Evolutionary conservation across 2,113 vertebrate species (phyloP).

Genomic region (Sardina pilchardus): DNA sequence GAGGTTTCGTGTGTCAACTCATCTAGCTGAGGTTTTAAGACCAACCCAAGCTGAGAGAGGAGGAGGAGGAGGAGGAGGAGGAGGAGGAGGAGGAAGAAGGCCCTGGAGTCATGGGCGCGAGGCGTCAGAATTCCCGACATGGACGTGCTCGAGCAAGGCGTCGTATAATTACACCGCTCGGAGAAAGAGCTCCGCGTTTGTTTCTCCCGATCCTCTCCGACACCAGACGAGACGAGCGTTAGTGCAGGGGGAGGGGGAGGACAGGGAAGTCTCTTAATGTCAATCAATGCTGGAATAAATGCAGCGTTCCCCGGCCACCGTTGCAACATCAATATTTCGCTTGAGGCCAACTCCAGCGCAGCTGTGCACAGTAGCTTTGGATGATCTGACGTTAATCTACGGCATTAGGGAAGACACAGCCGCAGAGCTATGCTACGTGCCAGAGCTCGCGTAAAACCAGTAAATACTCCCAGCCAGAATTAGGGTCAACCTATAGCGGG

Average conservation of each 20-base stretch:
- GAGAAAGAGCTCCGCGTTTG: constrained; percentile 23
- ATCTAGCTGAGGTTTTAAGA: constrained; percentile 23
- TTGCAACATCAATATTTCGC: constrained; percentile 53
- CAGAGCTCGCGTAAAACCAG: constrained; percentile 22
- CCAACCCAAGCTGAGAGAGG: neutral
- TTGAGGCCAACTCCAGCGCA: constrained; percentile 51
- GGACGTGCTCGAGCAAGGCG: constrained; percentile 9
- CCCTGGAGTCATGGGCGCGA: neutral
- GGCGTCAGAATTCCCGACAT: constrained; percentile 5
- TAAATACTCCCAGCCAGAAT: constrained; percentile 19
- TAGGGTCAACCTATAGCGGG: constrained; percentile 17
- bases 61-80: neutral
- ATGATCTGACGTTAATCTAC: constrained; percentile 65
- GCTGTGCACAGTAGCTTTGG: constrained; percentile 42
- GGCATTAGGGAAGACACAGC: constrained; percentile 58
- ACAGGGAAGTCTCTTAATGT: constrained; percentile 58
- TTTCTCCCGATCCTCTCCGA: neutral
- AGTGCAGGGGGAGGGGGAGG: constrained; percentile 32
- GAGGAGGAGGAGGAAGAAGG: neutral
- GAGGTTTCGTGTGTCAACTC: constrained; percentile 25
- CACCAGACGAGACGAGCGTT: neutral
- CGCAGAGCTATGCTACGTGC: constrained; percentile 25
- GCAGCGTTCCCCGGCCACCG: constrained; percentile 39
- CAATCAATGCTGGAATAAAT: constrained; percentile 62
- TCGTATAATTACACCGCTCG: constrained; percentile 3